Evolutionary conservation across 2,888 invertebrate species (phyloP), one percentile per base, ranked within the genome.

Genomic region (Eupithecia tripunctaria): DNA sequence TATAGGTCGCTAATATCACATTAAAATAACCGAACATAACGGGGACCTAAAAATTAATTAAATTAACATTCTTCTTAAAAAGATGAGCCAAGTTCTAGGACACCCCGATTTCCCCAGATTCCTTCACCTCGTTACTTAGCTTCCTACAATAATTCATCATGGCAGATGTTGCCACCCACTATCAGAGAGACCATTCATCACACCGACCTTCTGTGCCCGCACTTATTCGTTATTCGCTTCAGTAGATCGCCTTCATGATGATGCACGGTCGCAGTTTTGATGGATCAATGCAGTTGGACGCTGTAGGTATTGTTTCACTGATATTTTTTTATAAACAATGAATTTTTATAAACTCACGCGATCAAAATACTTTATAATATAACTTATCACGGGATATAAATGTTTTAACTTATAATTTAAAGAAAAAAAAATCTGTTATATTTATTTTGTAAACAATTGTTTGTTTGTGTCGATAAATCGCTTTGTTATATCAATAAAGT

Each of bases 81-180:
- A 15, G 60, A 60, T 60, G 27, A 60, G 29, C 15, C 63, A 51
- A 69, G 32, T 69, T 47, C 47, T 47, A 47, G 47, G 47, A 8
- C 47, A 67, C 27, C n/a, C 15, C 67, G 67, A 67, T 71, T 67
- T 62, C 47, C 47, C 47, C n/a, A 18, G 25, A 36, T 69, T 67
- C 36, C 67, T 62, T 51, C 47, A 51, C 51, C 66, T 47, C 12
- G 41, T 36, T 47, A 7, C 60, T 27, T 32, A 14, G 32, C 59
- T 59, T 68, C 43, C 68, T 68, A 47, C 62, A 70, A 64, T 65
- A 64, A 73, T 70, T 73, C 64, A 68, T 70, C 65, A 68, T 65
- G 74, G 74, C 59, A 70, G 70, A 60, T 60, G 70, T 65, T 65
- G 60, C 74, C 70, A 71, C 68, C 68, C 68, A 68, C 70, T 71